Evolutionary conservation across 2,888 invertebrate genomes (phyloP).

Genomic region (Lochmaea capreae): DNA sequence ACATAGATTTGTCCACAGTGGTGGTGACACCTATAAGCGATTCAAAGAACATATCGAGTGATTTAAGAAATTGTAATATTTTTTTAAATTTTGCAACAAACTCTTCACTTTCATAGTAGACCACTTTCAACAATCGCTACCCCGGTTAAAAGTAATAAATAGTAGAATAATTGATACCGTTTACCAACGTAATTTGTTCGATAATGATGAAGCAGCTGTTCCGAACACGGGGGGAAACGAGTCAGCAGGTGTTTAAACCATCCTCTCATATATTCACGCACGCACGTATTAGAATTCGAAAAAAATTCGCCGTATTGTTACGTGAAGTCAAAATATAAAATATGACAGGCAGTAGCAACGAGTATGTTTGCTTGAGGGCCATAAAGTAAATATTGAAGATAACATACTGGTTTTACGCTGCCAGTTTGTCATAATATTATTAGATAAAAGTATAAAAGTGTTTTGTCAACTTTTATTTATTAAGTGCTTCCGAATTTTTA

Average conservation of each 20-base stretch:
- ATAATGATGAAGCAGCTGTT: constrained; percentile 39
- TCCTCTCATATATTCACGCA: constrained; percentile 20
- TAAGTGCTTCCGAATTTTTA: background rate
- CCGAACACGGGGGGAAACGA: constrained; percentile 27
- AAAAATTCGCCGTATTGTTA: background rate
- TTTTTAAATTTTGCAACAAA: too few relatives aligned
- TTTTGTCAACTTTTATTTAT: background rate
- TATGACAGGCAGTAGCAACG: background rate
- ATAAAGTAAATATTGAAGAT: constrained; percentile 1
- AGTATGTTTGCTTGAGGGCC: background rate
- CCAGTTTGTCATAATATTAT: background rate
- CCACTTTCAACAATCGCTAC: background rate
- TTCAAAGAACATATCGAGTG: too few relatives aligned
- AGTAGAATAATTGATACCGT: background rate
- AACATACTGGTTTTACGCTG: constrained; percentile 1
- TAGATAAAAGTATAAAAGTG: background rate
- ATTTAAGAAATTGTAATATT: too few relatives aligned
- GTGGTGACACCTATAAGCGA: too few relatives aligned
- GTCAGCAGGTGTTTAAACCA: constrained; percentile 32
- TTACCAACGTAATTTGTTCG: constrained; percentile 33
- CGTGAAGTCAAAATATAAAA: background rate
- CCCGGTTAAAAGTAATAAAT: constrained; percentile 3
- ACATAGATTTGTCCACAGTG: too few relatives aligned
- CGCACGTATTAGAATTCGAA: background rate
- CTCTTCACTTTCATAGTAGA: too few relatives aligned